phyloP scores from a whole-genome alignment of 1,140 invertebrate species.

The Mercenaria mercenaria region DNA sequence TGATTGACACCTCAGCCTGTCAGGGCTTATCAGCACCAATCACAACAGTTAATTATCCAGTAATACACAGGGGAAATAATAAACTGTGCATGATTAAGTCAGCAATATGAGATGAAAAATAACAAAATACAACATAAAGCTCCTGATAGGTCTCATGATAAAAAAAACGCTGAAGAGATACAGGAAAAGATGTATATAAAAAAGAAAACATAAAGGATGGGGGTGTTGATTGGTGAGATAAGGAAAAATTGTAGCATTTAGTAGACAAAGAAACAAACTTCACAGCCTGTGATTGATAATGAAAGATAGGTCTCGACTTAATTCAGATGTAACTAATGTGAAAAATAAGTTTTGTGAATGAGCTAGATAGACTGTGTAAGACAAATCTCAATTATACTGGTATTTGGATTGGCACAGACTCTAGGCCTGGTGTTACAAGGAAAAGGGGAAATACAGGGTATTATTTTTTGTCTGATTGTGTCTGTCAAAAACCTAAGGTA shows the following conservation, averaged over 20 bases:
- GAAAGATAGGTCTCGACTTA: background rate
- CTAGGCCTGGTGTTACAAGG: too few relatives aligned
- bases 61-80: conserved; percentile 30
- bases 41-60: conserved; percentile 33
- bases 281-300: background rate
- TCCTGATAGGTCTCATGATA: background rate
- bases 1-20: conserved; percentile 29
- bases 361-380: background rate
- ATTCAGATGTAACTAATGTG: background rate
- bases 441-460: too few relatives aligned
- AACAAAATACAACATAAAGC: conserved; percentile 20
- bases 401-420: background rate
- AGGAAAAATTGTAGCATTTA: conserved; percentile 16
- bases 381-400: background rate
- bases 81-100: conserved; percentile 22
- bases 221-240: conserved; percentile 16
- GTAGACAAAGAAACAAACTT: background rate
- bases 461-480: too few relatives aligned
- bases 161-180: background rate
- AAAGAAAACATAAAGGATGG: background rate
- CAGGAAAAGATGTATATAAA: conserved; percentile 8
- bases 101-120: conserved; percentile 28
- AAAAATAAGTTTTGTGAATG: background rate
- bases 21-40: conserved; percentile 22
- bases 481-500: too few relatives aligned